Conservation (phyloP, 2,113 vertebrate species). For the Amphiprion ocellaris region DNA sequence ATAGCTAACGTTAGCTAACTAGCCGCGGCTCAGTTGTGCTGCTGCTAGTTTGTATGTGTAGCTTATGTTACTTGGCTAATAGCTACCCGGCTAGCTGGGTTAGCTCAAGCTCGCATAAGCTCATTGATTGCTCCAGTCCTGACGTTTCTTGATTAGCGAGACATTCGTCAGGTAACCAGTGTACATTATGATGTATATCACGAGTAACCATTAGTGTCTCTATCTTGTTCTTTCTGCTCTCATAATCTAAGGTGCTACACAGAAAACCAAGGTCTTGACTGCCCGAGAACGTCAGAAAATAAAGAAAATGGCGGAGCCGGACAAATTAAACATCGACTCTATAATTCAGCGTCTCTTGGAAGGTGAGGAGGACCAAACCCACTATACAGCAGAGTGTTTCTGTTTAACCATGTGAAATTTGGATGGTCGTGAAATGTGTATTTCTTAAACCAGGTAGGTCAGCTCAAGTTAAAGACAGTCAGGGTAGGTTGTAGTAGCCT, state of each 20-base stretch:
- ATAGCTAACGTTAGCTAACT: slow-evolving; percentile 26
- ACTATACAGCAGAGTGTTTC: rapidly evolving
- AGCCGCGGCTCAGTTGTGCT: slow-evolving; percentile 23
- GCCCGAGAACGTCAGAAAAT: slow-evolving; percentile 79
- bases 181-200: not conserved
- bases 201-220: not conserved
- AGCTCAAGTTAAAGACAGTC: slow-evolving; percentile 21
- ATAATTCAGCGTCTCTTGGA: slow-evolving; percentile 96
- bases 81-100: slow-evolving; percentile 50
- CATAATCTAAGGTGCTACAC: slow-evolving; percentile 57
- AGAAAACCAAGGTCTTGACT: slow-evolving; percentile 70
- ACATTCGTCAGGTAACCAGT: not conserved
- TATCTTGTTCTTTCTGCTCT: slow-evolving; percentile 22
- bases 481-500: slow-evolving; percentile 28
- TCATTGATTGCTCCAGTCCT: slow-evolving; percentile 56
- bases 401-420: not conserved
- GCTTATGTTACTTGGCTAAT: slow-evolving; percentile 47
- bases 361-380: slow-evolving; percentile 82
- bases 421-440: not conserved
- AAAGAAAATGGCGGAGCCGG: slow-evolving; percentile 89
- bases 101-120: slow-evolving; percentile 57
- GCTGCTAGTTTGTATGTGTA: slow-evolving; percentile 35
- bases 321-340: slow-evolving; percentile 97
- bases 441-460: slow-evolving; percentile 1
- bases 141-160: not conserved